These are phyloP conservation scores for Pheosia tremula DNA, from an alignment of 2,888 invertebrate species.

Conservation along the genomic window DNA sequence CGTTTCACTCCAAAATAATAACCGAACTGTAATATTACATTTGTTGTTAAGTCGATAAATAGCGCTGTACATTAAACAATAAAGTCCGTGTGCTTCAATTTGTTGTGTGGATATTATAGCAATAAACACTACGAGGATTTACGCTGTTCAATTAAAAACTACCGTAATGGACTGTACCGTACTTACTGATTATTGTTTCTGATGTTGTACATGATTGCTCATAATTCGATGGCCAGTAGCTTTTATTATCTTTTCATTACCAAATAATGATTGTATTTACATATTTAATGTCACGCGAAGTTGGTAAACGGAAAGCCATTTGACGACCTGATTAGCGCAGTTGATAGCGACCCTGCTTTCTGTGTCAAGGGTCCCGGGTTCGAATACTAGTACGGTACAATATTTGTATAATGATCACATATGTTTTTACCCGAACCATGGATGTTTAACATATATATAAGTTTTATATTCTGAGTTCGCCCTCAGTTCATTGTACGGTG, in stretches of 20 bases:
- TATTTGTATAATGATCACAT: no score
- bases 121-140: constrained; percentile 54
- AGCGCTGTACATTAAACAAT: not conserved
- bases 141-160: constrained; percentile 46
- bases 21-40: not conserved
- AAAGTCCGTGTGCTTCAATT: constrained; percentile 51
- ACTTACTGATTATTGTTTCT: constrained; percentile 41
- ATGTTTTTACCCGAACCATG: no score
- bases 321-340: no score
- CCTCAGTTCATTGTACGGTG: no score
- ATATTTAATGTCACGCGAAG: not conserved
- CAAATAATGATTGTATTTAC: no score
- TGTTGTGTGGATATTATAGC: constrained; percentile 50
- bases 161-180: constrained; percentile 12
- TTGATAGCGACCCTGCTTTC: no score
- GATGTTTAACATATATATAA: no score
- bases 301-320: constrained; percentile 10
- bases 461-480: no score
- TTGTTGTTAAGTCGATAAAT: not conserved
- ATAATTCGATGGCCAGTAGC: constrained; percentile 30
- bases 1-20: not conserved
- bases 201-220: constrained; percentile 29
- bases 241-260: constrained; percentile 13
- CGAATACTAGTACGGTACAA: no score
- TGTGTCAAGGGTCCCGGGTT: no score